These are phyloP conservation scores for Xiphorhynchus elegans DNA, from an alignment of 2,113 vertebrate genomes.

Conservation along the genomic window DNA sequence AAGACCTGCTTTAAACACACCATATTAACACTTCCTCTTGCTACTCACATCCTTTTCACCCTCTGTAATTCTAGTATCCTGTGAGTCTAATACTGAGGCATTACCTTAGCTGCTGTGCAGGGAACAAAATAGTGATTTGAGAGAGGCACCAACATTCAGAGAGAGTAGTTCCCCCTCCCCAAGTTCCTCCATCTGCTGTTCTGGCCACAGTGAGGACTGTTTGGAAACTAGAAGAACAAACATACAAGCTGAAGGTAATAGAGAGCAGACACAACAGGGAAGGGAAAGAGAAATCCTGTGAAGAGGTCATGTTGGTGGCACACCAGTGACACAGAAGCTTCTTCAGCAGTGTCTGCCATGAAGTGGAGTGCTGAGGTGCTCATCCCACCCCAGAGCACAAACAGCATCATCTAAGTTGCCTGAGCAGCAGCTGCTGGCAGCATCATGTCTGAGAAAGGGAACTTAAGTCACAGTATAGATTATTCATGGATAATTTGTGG, in stretches of 20 bases:
- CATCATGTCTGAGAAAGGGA: background rate
- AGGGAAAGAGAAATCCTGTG: background rate
- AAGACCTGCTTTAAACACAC: background rate
- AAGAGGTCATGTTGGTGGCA: background rate
- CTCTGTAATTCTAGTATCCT: background rate
- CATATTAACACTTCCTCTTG: background rate
- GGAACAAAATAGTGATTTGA: background rate
- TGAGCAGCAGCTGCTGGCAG: background rate
- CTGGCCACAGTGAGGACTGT: background rate
- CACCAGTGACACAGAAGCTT: background rate
- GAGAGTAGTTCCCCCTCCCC: background rate
- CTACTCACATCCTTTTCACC: background rate
- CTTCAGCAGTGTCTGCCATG: background rate
- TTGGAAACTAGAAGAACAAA: background rate
- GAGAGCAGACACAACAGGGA: background rate
- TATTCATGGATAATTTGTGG: background rate
- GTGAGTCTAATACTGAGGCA: background rate
- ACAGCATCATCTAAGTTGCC: background rate
- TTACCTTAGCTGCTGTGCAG: background rate
- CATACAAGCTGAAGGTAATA: background rate
- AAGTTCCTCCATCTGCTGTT: background rate
- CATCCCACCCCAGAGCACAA: background rate
- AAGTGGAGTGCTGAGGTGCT: background rate
- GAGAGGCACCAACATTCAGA: background rate
- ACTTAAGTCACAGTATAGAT: background rate